Percentiles rank a stretch among this genome's conserved stretches.
phyloP scores from a whole-genome alignment of 2,797 vertebrate species.

The Octomys mimax region DNA sequence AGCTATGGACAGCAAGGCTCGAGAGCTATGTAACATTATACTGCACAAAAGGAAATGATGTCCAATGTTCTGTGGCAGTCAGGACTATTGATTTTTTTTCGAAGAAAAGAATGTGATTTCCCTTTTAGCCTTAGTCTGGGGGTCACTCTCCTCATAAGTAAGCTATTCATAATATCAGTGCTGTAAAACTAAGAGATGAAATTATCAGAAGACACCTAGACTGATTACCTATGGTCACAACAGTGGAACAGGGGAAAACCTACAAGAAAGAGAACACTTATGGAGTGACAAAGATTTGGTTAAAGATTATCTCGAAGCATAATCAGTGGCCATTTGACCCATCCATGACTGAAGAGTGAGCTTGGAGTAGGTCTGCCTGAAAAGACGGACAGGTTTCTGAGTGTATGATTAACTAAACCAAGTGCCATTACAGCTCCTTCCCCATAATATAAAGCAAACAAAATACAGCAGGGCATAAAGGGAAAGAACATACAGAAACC shows the following conservation, averaged over 20 bases:
- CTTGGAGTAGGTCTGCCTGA: not conserved
- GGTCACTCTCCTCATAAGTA: not conserved
- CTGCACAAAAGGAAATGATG: not conserved
- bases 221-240: not conserved
- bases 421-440: not conserved
- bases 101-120: not conserved
- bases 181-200: not conserved
- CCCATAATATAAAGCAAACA: not conserved
- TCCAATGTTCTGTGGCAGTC: not conserved
- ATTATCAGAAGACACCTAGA: not conserved
- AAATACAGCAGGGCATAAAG: not conserved
- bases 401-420: slow-evolving; percentile 1
- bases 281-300: not conserved
- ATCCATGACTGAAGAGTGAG: not conserved
- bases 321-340: not conserved
- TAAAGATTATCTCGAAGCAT: not conserved
- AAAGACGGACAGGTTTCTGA: not conserved
- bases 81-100: too few species aligned
- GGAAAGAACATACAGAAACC: not conserved
- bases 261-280: not conserved
- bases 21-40: not conserved
- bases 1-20: not conserved
- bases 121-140: not conserved
- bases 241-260: not conserved
- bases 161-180: not conserved